Evolutionary conservation across 2,113 vertebrate species (phyloP), one percentile per base, ranked within the genome.

Genomic region (Typhlomys cinereus): DNA sequence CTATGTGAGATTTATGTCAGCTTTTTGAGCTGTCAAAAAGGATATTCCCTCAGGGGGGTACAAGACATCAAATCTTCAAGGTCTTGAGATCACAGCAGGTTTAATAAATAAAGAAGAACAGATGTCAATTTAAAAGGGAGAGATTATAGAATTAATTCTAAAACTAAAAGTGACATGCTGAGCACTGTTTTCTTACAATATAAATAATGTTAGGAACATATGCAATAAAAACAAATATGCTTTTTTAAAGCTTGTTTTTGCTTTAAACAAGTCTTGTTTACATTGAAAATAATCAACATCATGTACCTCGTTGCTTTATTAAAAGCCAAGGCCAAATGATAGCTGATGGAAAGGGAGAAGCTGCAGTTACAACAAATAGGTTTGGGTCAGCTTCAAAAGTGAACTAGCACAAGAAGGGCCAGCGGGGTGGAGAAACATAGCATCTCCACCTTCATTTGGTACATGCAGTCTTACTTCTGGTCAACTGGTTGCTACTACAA

Each of bases 31-130:
- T 88, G 61, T 87, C 95, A 86, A 67, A 95, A 75, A 70, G 81
- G 74, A 88, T 82, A 92, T 78, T 89, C 93, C 88, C 95, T 70
- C 36, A 95, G 88, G 75, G 85, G 87, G 84, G 62, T 78, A 70
- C 62, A 54, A 70, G 54, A 69, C 87, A 92, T 75, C 89, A 88
- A 82, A 80, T 87, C 92, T 96, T 95, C 88, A 94, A 95, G 92
- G 80, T n/a, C 62, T 85, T 82, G 71, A 75, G 79, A 92, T 92
- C 89, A 94, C 91, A 95, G 85, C 91, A 94, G 86, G 94, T 92
- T 94, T 85, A 91, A 93, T 91, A 92, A 88, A 91, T 85, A 94
- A 92, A 92, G 80, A 93, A 93, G 91, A 94, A 88, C 75, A 96
- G 90, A 94, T 94, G 94, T 88, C 94, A 95, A 79, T 95, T 79